phyloP scores from a whole-genome alignment of 2,888 invertebrate species.

The Metellina segmentata region DNA sequence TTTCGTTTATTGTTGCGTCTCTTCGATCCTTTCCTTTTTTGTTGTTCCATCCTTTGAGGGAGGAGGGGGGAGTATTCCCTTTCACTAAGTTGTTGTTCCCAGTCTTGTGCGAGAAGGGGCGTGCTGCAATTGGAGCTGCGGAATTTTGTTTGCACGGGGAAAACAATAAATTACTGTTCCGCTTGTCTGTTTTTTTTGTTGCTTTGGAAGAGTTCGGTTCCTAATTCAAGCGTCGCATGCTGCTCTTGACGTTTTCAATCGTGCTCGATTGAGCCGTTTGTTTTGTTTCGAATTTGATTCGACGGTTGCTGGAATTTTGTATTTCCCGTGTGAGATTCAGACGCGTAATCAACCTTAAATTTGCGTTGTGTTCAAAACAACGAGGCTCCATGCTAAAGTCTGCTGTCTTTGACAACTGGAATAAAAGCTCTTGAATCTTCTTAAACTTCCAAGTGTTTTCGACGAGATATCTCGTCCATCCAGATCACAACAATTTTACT shows the following conservation, averaged over 20 bases:
- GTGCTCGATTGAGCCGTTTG: neutral
- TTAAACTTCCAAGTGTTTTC: too few relatives aligned
- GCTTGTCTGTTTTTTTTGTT: neutral
- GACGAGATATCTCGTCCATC: too few relatives aligned
- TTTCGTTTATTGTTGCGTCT: neutral
- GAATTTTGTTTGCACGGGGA: slow-evolving; percentile 30
- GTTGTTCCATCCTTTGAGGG: slow-evolving; percentile 13
- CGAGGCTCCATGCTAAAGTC: too few relatives aligned
- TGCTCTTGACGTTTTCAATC: neutral
- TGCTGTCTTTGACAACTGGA: neutral
- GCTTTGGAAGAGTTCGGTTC: neutral
- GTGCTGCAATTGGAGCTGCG: neutral
- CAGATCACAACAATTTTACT: too few relatives aligned
- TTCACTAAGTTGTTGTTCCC: neutral
- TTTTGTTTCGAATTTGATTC: neutral
- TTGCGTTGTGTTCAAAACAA: neutral
- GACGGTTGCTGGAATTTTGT: neutral
- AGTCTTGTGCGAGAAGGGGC: neutral
- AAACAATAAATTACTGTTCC: slow-evolving; percentile 6
- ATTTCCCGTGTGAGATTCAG: too few relatives aligned
- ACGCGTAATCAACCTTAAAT: neutral
- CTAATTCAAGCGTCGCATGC: neutral
- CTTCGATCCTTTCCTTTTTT: neutral
- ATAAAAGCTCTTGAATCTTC: neutral
- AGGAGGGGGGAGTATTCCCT: neutral